Base-by-base conservation (phyloP, 2,797 vertebrate genomes). In the Bradypodion pumilum region DNA sequence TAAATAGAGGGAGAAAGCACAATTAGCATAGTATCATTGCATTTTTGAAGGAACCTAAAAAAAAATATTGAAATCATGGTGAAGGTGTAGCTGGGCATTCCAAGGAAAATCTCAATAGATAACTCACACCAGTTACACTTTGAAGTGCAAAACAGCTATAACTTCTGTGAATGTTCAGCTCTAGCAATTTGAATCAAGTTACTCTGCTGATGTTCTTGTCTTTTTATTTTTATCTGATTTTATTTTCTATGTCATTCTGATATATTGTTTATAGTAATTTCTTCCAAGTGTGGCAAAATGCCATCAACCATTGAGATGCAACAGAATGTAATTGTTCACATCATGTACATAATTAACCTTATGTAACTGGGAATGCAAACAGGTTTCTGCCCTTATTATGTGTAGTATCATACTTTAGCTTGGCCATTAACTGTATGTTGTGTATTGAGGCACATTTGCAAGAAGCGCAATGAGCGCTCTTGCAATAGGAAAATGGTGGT, bases 1-100 rank as follows among this genome's bases (percentile, higher is more conserved):
- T 99, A 93, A 78, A 89, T 93, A 78, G 89, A 85, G 66, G 77
- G 32, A n/a, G 91, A 90, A 94, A 92, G 35, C 49, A 74, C 35
- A 69, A 91, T 73, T 90, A 90, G 27, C 40, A 84, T 90, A 78
- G 89, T 83, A 81, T 84, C 86, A 89, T 85, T 69, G 37, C 74
- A 80, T 8, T 86, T 23, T 3, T 74, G 42, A 78, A 49, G 42
- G 85, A 82, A 73, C 44, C 27, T 16, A 73, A 73, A 73, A 73
- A 2, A 73, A 2, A 70, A 52, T 74, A 74, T 44, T 75, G 37
- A 59, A 59, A 68, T 59, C 60, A 59, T 37, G n/a, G 27, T 32
- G 21, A 72, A 25, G 12, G 60, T 74, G 25, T 66, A 73, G 63
- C 37, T 65, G 60, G 35, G n/a, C 7, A 49, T 42, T 68, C 27